Conservation (phyloP, 2,113 vertebrate species). For the Oryzias celebensis region DNA sequence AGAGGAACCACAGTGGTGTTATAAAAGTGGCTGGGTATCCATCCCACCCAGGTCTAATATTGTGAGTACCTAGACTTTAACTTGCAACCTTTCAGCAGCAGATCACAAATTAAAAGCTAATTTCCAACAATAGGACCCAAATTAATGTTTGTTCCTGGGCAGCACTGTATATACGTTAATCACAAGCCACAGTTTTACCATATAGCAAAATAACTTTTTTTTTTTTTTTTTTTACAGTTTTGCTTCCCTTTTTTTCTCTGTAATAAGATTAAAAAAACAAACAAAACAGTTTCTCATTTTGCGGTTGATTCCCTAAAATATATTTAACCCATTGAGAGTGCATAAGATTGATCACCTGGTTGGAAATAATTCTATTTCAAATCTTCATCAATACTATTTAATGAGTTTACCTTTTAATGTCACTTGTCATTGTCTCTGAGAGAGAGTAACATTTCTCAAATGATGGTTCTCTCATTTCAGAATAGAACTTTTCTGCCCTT, state of each 20-base stretch:
- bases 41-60: no score
- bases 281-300: background rate
- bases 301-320: conserved; percentile 13
- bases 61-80: no score
- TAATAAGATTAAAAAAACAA: conserved; percentile 1
- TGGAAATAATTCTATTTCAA: conserved; percentile 50
- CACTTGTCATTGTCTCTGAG: conserved; percentile 49
- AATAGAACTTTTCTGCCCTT: conserved; percentile 43
- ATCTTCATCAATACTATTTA: conserved; percentile 53
- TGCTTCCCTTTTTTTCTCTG: background rate
- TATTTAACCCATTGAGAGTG: conserved; percentile 26
- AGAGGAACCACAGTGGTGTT: no score
- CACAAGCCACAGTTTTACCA: no score
- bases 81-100: no score
- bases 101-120: no score
- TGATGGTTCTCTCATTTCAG: conserved; percentile 41
- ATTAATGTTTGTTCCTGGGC: no score
- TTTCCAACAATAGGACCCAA: no score
- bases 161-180: no score
- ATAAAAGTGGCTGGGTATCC: no score
- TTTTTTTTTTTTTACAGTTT: no score
- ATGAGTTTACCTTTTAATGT: conserved; percentile 54
- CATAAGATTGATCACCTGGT: conserved; percentile 46
- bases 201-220: no score
- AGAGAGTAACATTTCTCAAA: conserved; percentile 45